phyloP scores from a whole-genome alignment of 1,140 invertebrate genomes.

The Homarus americanus region DNA sequence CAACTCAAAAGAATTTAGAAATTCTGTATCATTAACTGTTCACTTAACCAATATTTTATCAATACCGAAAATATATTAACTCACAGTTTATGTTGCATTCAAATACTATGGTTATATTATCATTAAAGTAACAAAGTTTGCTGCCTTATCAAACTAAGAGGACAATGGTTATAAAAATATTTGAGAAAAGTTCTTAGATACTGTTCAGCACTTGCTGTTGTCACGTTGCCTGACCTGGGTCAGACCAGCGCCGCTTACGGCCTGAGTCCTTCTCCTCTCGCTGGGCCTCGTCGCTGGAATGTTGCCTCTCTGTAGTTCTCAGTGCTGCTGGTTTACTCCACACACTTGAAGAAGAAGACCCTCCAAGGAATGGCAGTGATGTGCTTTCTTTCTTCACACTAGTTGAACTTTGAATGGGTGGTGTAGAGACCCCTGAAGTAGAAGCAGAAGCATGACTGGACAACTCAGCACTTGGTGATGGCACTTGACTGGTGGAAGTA shows the following conservation, averaged over 20 bases:
- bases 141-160: neutral
- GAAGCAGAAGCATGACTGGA: slow-evolving; percentile 12
- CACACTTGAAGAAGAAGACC: slow-evolving; percentile 7
- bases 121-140: neutral
- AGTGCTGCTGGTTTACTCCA: slow-evolving; percentile 22
- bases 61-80: neutral
- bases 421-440: neutral
- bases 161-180: neutral
- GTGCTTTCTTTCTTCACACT: slow-evolving; percentile 23
- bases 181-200: neutral
- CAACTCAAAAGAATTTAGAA: neutral
- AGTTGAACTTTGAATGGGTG: neutral
- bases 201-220: slow-evolving; percentile 10
- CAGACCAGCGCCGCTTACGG: slow-evolving; percentile 62
- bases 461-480: neutral
- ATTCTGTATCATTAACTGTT: neutral
- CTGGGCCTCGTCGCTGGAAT: slow-evolving; percentile 66
- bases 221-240: slow-evolving; percentile 63
- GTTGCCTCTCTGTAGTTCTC: slow-evolving; percentile 38
- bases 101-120: neutral
- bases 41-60: neutral
- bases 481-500: neutral
- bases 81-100: too few relatives aligned
- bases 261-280: slow-evolving; percentile 54
- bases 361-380: slow-evolving; percentile 15